Conservation (phyloP, 2,113 vertebrate genomes). For the Pteruthius melanotis region DNA sequence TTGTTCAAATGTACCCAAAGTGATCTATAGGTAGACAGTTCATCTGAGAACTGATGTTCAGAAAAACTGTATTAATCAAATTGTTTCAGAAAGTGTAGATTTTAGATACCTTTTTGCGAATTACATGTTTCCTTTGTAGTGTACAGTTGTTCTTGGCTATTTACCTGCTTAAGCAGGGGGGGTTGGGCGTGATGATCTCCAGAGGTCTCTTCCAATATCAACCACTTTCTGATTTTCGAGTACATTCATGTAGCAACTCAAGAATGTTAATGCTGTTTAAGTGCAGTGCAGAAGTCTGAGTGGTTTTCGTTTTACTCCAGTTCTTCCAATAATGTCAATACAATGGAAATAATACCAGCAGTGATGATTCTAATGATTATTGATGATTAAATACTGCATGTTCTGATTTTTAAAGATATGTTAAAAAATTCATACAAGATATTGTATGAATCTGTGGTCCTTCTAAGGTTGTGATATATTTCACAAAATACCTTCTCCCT, state of each 20-base stretch:
- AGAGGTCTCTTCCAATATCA: background rate
- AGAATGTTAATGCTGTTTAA: background rate
- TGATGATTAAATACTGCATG: background rate
- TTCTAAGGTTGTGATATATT: background rate
- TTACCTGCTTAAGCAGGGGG: background rate
- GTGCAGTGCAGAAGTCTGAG: background rate
- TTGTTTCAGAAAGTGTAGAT: background rate
- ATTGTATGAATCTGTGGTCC: background rate
- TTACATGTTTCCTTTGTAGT: background rate
- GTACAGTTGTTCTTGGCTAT: background rate
- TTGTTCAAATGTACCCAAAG: background rate
- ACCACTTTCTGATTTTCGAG: background rate
- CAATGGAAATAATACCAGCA: background rate
- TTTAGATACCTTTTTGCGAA: background rate
- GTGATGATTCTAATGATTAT: background rate
- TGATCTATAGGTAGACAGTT: fast-evolving
- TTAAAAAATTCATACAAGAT: background rate
- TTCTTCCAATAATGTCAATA: background rate
- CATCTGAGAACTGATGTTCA: background rate
- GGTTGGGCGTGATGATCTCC: background rate
- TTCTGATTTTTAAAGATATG: background rate
- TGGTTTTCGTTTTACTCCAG: background rate
- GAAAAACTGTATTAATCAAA: background rate
- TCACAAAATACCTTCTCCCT: background rate
- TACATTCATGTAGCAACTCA: background rate